Evolutionary conservation across 30 jellyfish, hydroid and myxozoan species (phyloP).

Genomic region (Aurelia sp.): DNA sequence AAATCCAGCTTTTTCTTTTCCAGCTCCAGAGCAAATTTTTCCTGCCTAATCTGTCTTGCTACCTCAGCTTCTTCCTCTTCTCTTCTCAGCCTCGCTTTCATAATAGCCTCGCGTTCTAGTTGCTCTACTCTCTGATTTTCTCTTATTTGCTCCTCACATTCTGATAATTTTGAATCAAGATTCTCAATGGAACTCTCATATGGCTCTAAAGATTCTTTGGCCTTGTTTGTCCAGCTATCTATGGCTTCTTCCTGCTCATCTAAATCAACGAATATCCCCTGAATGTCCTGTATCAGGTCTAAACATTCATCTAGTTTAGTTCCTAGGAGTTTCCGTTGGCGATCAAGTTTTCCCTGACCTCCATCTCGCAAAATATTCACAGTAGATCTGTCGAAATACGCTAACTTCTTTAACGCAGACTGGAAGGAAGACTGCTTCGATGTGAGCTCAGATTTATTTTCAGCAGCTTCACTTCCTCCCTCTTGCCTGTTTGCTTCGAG

Average conservation of each 20-base stretch:
- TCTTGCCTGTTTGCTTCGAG: neutral
- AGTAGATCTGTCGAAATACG: constrained; percentile 45
- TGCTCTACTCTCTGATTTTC: too few relatives aligned
- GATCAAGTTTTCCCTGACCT: neutral
- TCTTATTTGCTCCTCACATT: constrained; percentile 17
- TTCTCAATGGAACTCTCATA: constrained; percentile 27
- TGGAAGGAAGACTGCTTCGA: constrained; percentile 11
- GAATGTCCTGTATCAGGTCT: constrained; percentile 54
- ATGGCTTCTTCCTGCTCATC: constrained; percentile 27
- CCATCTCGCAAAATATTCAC: constrained; percentile 7
- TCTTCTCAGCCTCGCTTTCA: constrained; percentile 22
- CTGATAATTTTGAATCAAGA: neutral
- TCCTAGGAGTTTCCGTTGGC: constrained; percentile 44
- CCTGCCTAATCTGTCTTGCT: constrained; percentile 40
- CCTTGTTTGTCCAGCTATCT: constrained; percentile 45
- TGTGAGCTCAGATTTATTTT: constrained; percentile 4
- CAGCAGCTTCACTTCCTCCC: constrained; percentile 5
- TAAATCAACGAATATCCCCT: constrained; percentile 31
- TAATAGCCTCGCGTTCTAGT: constrained; percentile 7
- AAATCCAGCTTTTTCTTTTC: constrained; percentile 49
- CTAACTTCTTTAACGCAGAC: constrained; percentile 33
- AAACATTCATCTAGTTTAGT: constrained; percentile 33
- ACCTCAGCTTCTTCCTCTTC: constrained; percentile 49
- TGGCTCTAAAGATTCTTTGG: constrained; percentile 5
- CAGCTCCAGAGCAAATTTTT: constrained; percentile 30